Percentiles rank a stretch among this genome's conserved stretches.
These are phyloP conservation scores for Dryococelus australis DNA, from an alignment of 2,888 invertebrate species.

Conservation along the genomic window DNA sequence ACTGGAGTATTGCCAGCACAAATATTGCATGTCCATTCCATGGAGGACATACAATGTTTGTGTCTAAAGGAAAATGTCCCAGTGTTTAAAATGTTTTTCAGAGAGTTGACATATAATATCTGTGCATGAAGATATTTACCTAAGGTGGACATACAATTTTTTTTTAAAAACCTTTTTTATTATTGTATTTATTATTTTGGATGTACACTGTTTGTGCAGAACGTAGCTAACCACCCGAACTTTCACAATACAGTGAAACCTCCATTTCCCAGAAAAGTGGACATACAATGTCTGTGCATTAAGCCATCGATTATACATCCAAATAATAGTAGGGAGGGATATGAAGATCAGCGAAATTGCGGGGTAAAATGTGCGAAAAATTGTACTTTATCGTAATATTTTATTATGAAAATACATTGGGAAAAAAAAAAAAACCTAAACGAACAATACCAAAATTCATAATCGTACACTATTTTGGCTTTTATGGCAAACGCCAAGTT, in stretches of 20 bases:
- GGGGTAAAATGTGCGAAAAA: too few species aligned
- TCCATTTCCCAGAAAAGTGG: neutral
- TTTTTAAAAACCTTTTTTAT: neutral
- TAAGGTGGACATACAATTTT: neutral
- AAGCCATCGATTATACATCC: slow-evolving; percentile 22
- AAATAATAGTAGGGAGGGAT: too few species aligned
- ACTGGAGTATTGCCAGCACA: neutral
- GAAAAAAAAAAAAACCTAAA: too few species aligned
- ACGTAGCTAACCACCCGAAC: neutral
- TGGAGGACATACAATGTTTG: neutral
- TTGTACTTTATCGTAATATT: too few species aligned
- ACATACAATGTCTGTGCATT: slow-evolving; percentile 22
- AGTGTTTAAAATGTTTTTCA: neutral
- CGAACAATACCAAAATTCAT: too few species aligned
- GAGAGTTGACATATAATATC: neutral
- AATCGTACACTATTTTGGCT: too few species aligned
- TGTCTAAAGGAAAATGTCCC: neutral
- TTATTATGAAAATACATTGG: too few species aligned
- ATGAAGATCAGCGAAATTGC: too few species aligned
- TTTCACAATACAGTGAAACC: neutral
- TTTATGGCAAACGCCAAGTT: too few species aligned
- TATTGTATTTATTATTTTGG: slow-evolving; percentile 11
- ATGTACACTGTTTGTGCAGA: slow-evolving; percentile 3
- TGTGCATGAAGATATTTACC: neutral
- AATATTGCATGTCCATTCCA: slow-evolving; percentile 17